Conservation (phyloP, 2,888 invertebrate genomes). For the Platynereis dumerilii region DNA sequence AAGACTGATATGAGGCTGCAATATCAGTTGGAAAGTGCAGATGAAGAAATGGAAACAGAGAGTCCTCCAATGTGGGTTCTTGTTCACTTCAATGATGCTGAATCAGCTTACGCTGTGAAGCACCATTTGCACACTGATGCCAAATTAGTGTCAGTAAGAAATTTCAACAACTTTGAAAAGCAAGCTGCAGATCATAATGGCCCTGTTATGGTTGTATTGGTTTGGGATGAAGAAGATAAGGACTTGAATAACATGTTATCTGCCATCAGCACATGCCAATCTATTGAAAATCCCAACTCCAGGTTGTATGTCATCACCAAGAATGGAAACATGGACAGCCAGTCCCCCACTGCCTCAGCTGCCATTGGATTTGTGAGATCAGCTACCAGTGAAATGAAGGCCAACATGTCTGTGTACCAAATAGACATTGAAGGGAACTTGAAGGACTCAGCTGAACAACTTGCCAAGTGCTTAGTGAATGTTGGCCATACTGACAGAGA, state of each 20-base stretch:
- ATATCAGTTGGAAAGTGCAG: neutral
- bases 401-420: slow-evolving; percentile 10
- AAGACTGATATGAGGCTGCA: slow-evolving; percentile 13
- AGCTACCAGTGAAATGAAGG: slow-evolving; percentile 14
- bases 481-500: slow-evolving; percentile 1
- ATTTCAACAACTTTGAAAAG: slow-evolving; percentile 2
- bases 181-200: neutral
- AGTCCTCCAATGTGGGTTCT: slow-evolving; percentile 14
- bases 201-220: slow-evolving; percentile 3
- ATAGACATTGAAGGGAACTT: slow-evolving; percentile 2
- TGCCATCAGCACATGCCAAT: slow-evolving; percentile 1
- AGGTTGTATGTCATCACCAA: neutral
- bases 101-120: neutral
- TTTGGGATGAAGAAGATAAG: slow-evolving; percentile 14
- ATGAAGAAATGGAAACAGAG: neutral
- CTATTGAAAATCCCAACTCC: neutral
- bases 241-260: slow-evolving; percentile 2
- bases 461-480: neutral
- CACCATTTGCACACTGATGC: neutral
- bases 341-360: neutral
- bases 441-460: too few relatives aligned
- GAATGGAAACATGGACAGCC: neutral
- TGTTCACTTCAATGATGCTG: neutral
- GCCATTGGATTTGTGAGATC: slow-evolving; percentile 9
- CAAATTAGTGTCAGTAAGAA: neutral